Evolutionary conservation across 2,888 invertebrate genomes (phyloP).

Genomic region (Bhutanitis thaidina): DNA sequence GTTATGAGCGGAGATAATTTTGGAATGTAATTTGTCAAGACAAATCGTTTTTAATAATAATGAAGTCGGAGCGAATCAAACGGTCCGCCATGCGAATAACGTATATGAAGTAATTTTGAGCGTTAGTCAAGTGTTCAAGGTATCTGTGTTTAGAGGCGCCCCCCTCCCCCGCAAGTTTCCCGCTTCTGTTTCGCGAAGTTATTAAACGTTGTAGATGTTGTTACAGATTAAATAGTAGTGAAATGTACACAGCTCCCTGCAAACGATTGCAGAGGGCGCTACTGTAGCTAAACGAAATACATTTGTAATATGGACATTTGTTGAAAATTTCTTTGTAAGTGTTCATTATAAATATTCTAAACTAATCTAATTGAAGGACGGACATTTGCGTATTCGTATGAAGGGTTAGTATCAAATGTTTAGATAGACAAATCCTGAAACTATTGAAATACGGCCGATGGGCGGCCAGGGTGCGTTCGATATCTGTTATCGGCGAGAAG

Average conservation of each 20-base stretch:
- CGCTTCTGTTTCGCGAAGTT: slow-evolving; percentile 9
- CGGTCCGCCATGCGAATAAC: no score
- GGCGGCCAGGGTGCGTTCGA: not conserved
- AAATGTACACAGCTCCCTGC: slow-evolving; percentile 7
- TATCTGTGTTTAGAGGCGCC: slow-evolving; percentile 12
- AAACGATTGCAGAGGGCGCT: not conserved
- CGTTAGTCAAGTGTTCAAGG: not conserved
- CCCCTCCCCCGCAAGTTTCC: slow-evolving; percentile 2
- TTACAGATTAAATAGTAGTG: slow-evolving; percentile 9
- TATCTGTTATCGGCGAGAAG: not conserved
- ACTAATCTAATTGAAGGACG: not conserved
- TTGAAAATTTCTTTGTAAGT: slow-evolving; percentile 3
- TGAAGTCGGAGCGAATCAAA: no score
- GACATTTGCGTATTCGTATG: not conserved
- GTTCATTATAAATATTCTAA: slow-evolving; percentile 14
- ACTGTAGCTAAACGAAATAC: not conserved
- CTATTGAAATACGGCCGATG: not conserved
- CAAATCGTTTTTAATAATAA: no score
- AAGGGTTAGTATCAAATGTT: not conserved
- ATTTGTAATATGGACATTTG: not conserved
- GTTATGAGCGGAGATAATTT: no score
- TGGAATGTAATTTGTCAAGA: no score
- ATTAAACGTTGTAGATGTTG: slow-evolving; percentile 14
- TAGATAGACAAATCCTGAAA: no score
- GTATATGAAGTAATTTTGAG: not conserved